phyloP scores from a whole-genome alignment of 2,797 vertebrate species.

The Coccyzus lansbergi region DNA sequence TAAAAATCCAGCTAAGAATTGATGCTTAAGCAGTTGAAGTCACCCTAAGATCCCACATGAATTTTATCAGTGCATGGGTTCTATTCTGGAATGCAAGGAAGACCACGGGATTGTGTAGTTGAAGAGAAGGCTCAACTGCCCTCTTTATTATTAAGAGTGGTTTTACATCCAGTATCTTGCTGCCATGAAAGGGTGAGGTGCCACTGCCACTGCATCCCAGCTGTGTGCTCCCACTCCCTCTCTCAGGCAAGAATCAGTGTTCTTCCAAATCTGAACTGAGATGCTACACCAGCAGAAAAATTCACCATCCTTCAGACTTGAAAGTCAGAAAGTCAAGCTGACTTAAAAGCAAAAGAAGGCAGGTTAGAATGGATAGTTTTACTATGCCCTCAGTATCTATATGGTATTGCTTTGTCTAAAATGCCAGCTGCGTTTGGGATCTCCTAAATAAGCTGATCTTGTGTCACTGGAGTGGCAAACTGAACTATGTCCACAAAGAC shows the following conservation, averaged over 20 bases:
- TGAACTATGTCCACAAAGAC: too few species aligned
- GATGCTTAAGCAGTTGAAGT: background rate
- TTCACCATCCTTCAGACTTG: background rate
- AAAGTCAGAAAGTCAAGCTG: background rate
- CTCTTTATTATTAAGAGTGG: background rate
- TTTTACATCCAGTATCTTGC: background rate
- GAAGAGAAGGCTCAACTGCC: background rate
- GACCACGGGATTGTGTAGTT: fast-evolving
- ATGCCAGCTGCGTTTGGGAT: background rate
- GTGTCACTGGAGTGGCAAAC: background rate
- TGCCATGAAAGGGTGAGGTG: background rate
- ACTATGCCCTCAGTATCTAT: background rate
- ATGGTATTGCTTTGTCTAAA: background rate
- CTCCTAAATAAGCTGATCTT: background rate
- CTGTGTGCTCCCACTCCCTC: background rate
- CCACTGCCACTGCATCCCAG: background rate
- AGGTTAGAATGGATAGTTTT: background rate
- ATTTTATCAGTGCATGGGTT: background rate
- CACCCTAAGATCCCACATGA: background rate
- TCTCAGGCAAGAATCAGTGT: background rate
- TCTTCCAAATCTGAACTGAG: background rate
- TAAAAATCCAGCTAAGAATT: background rate
- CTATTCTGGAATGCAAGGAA: too few species aligned
- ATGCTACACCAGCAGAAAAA: background rate
- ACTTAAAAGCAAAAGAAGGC: background rate